These are phyloP conservation scores for Platysternon megacephalum DNA, from an alignment of 2,113 vertebrate species.

Conservation along the genomic window DNA sequence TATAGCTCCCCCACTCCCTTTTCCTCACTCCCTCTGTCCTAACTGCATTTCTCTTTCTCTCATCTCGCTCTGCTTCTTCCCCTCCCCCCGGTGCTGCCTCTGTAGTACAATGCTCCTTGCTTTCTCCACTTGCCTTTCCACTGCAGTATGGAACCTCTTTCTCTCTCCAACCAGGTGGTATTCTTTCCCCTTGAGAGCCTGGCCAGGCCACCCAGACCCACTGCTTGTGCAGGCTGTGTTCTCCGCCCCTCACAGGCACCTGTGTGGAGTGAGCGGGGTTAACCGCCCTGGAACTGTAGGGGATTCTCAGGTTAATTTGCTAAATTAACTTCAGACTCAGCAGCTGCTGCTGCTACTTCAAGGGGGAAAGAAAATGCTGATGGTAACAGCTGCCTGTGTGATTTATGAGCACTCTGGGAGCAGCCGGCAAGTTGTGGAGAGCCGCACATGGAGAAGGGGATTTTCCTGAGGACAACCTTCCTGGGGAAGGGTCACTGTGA, in stretches of 20 bases:
- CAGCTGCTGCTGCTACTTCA: constrained; percentile 45
- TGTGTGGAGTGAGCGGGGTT: neutral
- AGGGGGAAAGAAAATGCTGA: constrained; percentile 63
- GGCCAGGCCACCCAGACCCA: neutral
- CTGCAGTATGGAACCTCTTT: neutral
- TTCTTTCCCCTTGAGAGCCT: neutral
- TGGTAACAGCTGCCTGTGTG: constrained; percentile 55
- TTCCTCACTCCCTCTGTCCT: neutral
- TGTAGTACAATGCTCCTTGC: neutral
- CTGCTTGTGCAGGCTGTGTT: constrained; percentile 14
- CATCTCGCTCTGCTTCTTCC: neutral
- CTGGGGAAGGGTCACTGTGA: neutral
- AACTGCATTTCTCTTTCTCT: neutral
- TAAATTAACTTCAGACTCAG: constrained; percentile 67
- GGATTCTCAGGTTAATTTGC: constrained; percentile 62
- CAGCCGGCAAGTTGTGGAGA: constrained; percentile 21
- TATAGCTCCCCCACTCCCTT: neutral
- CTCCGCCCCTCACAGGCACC: neutral
- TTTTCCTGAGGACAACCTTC: constrained; percentile 52
- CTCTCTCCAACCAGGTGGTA: neutral
- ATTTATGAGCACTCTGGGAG: constrained; percentile 52
- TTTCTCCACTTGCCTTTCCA: constrained; percentile 14
- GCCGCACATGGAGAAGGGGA: constrained; percentile 26
- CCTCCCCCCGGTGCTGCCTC: neutral
- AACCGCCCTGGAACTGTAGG: constrained; percentile 35